Evolutionary conservation across 37 sponge, comb jelly and placozoan genomes (phyloP), one percentile per base, ranked within the genome.

Genomic region (Agelas oroides): DNA sequence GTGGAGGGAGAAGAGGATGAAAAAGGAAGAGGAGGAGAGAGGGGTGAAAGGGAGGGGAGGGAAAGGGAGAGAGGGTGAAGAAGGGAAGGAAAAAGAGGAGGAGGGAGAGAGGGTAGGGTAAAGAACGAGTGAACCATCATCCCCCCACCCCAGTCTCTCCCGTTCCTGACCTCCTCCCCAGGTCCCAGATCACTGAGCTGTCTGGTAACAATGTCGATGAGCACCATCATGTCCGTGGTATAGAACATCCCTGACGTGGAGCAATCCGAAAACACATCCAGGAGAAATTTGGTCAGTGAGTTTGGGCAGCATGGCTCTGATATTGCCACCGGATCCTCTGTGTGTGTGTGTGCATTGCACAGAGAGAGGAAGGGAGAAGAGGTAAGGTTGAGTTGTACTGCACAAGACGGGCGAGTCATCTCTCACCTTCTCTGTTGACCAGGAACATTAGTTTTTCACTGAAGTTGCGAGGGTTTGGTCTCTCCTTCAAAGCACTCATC

Each of bases 241-340:
- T 90, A 95, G 84, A 95, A 92, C 31, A 95, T 27, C n/a, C 62
- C 72, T 15, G 92, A 73, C 3, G 95, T 95, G 25, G 30, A 25
- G 32, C 37, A 23, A 55, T 71, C 61, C 3, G 84, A 62, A 82
- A 92, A 95, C 30, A 95, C 46, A 83, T 95, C 95, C 59, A 89
- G 59, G 58, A 85, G 61, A 37, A 95, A 70, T 81, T 95, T 95
- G 37, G 85, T 88, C 59, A 91, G 72, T 39, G 95, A 91, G 77
- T 85, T 81, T 23, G 95, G 95, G 58, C 78, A 75, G 46, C 80
- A 77, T 23, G 92, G 95, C 40, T 79, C 81, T 37, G 53, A 35
- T 3, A 94, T 81, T 32, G 86, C 88, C 56, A 95, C 95, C 34
- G 95, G 95, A 58, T 95, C 95, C 62, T 95, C 95, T 92, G 79